Evolutionary conservation across 2,113 vertebrate species (phyloP).

Genomic region (Mus pahari): DNA sequence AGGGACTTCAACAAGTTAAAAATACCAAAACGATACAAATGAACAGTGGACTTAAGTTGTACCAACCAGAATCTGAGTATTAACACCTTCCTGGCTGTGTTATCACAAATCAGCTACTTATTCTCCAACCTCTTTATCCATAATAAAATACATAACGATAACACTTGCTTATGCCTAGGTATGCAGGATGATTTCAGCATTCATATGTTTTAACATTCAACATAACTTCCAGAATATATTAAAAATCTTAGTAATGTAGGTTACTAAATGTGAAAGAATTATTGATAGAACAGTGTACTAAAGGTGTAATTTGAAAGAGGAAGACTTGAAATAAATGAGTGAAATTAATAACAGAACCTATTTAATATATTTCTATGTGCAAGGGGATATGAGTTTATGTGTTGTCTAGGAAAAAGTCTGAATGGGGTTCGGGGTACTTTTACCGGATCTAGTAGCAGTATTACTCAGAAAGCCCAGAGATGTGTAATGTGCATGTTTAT

Average conservation of each 20-base stretch:
- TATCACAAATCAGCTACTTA: neutral
- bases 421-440: neutral
- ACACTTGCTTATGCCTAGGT: neutral
- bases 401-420: neutral
- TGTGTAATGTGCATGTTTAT: neutral
- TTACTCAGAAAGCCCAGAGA: neutral
- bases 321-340: neutral
- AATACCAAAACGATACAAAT: neutral
- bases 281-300: neutral
- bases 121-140: neutral
- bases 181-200: neutral
- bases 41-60: neutral
- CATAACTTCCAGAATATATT: no score
- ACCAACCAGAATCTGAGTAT: neutral
- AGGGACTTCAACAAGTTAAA: neutral
- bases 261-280: neutral
- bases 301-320: neutral
- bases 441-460: neutral
- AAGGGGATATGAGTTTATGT: neutral
- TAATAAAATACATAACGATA: neutral
- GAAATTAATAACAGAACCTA: neutral
- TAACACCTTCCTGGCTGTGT: neutral
- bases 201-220: neutral
- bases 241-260: neutral
- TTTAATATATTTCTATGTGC: neutral